Evolutionary conservation across 2,113 vertebrate species (phyloP).

Genomic region (Syngnathus typhle): DNA sequence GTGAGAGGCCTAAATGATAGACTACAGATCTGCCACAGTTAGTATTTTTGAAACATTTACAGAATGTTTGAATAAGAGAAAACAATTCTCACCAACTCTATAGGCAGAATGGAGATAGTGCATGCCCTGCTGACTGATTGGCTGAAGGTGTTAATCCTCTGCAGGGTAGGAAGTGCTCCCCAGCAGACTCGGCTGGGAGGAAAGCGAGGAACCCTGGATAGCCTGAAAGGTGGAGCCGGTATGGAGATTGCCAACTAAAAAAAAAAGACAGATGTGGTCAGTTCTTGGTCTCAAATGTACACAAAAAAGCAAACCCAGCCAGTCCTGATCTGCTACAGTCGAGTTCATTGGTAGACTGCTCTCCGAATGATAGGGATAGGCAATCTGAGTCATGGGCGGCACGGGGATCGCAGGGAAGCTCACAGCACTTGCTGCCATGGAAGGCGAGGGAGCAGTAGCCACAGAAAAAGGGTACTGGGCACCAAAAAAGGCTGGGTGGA

Average conservation of each 20-base stretch:
- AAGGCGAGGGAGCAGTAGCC: conserved; percentile 81
- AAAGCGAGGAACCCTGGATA: conserved; percentile 85
- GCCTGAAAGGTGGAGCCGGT: conserved; percentile 87
- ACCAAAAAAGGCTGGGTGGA: conserved; percentile 96
- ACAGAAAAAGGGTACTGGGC: conserved; percentile 94
- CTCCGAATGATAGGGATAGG: conserved; percentile 94
- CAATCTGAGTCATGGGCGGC: conserved; percentile 95
- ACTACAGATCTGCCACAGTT: too few relatives aligned
- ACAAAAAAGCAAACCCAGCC: conserved; percentile 23
- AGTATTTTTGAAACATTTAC: too few relatives aligned
- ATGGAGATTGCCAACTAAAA: conserved; percentile 86
- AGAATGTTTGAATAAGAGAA: background rate
- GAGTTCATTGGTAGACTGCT: conserved; percentile 87
- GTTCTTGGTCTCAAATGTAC: background rate
- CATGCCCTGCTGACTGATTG: conserved; percentile 90
- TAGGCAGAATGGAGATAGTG: conserved; percentile 98
- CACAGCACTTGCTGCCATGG: conserved; percentile 88
- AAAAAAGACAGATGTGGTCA: conserved; percentile 7
- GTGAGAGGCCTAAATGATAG: too few relatives aligned
- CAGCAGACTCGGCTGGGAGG: conserved; percentile 82
- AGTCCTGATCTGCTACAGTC: conserved; percentile 84
- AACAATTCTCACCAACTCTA: conserved; percentile 87
- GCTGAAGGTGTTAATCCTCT: conserved; percentile 95
- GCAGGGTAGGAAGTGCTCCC: conserved; percentile 82
- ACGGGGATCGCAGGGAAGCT: conserved; percentile 91